Percentiles rank a stretch among this genome's conserved stretches.
These are phyloP conservation scores for Himalopsyche tibetana DNA, from an alignment of 2,888 invertebrate species.

Conservation along the genomic window DNA sequence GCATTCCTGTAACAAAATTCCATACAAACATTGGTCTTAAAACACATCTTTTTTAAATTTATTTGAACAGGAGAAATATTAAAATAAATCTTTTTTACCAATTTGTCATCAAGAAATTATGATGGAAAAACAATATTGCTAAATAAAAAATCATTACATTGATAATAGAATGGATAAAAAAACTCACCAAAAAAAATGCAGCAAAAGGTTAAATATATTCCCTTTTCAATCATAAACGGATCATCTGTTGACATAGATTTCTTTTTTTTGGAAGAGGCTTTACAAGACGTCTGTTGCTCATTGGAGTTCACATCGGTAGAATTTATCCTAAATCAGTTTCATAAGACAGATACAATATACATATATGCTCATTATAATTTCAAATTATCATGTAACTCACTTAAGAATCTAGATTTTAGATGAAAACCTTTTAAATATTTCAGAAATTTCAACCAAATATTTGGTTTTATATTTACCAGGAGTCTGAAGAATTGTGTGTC, in stretches of 20 bases:
- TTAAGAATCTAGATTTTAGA: not conserved
- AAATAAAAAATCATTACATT: too few relatives aligned
- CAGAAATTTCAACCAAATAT: too few relatives aligned
- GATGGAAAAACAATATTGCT: too few relatives aligned
- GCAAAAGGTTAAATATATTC: slow-evolving; percentile 78
- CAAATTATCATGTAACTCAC: not conserved
- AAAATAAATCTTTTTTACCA: too few relatives aligned
- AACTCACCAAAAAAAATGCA: slow-evolving; percentile 73
- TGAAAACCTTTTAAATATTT: too few relatives aligned
- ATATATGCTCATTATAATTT: not conserved
- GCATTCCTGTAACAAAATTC: slow-evolving; percentile 70
- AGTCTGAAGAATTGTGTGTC: not conserved
- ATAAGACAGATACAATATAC: not conserved
- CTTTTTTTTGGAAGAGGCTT: not conserved
- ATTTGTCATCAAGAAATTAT: too few relatives aligned
- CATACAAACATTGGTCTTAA: slow-evolving; percentile 9
- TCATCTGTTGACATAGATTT: slow-evolving; percentile 67
- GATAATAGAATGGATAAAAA: not conserved
- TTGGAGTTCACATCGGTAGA: not conserved
- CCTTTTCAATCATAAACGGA: slow-evolving; percentile 77
- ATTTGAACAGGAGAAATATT: too few relatives aligned
- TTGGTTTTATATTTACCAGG: not conserved
- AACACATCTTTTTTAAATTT: too few relatives aligned
- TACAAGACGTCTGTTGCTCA: not conserved
- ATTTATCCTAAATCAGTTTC: not conserved